Evolutionary conservation across 2,888 invertebrate genomes (phyloP), one percentile per base, ranked within the genome.

Genomic region (Vanessa cardui): DNA sequence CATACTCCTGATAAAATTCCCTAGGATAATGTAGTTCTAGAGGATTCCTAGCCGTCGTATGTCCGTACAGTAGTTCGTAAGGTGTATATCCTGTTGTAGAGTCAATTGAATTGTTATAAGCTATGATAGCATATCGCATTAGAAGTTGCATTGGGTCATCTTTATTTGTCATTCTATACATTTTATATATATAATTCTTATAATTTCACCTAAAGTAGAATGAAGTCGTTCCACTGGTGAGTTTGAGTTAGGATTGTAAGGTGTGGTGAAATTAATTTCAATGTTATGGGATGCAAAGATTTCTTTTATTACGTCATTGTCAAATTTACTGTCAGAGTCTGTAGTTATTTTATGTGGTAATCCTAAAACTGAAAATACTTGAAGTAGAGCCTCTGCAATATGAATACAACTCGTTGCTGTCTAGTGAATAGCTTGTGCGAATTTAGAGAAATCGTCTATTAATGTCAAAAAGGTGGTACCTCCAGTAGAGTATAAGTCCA

Each of bases 161-260:
- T 5, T 69, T 69, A 6, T 69, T 26, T 4, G 69, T 69, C 59
- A 69, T 62, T 5, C 54, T 72, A 9, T 67, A n/a, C n/a, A n/a
- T n/a, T n/a, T n/a, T n/a, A n/a, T n/a, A n/a, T n/a, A n/a, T n/a
- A n/a, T 67, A 49, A 73, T 75, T 52, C 73, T 65, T 16, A 71
- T 73, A 45, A 75, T 62, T 62, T 75, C 72, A 0, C 49, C 69
- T 63, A 72, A 9, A 1, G 72, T 73, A 2, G 72, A 72, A 56
- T 75, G 68, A 18, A 73, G 52, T n/a, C 73, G n/a, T 66, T 74
- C 72, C n/a, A 73, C 52, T 9, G 73, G 72, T 56, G 73, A 73
- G 9, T 73, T 72, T 1, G 73, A 70, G 47, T 70, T 68, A 2
- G 68, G 71, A 7, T 71, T 69, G 16, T 71, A 69, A 0, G 71